Percentiles rank a stretch among this genome's conserved stretches.
Evolutionary conservation across 2,797 vertebrate species (phyloP).

Genomic region (Myripristis jacobus): DNA sequence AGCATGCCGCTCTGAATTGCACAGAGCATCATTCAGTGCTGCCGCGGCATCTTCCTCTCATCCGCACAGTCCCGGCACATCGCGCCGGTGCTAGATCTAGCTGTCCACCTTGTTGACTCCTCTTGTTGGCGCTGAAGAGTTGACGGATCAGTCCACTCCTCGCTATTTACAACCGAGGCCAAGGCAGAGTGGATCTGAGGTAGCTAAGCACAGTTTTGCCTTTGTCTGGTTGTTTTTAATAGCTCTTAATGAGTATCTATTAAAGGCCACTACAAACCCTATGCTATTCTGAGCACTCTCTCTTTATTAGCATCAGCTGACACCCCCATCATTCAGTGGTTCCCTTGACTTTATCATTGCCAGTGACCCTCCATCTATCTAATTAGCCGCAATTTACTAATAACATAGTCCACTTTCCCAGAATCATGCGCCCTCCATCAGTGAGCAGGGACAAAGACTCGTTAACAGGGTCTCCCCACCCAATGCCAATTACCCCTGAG

Average conservation of each 20-base stretch:
- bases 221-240: constrained; percentile 72
- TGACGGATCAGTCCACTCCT: constrained; percentile 48
- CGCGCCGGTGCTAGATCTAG: constrained; percentile 46
- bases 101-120: constrained; percentile 57
- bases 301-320: constrained; percentile 66
- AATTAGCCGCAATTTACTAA: constrained; percentile 89
- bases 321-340: constrained; percentile 74
- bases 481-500: constrained; percentile 46
- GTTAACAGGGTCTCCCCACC: constrained; percentile 61
- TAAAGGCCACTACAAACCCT: constrained; percentile 50
- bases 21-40: neutral
- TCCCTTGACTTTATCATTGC: constrained; percentile 84
- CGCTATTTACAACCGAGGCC: constrained; percentile 29
- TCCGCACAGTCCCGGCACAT: constrained; percentile 51
- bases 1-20: constrained; percentile 8
- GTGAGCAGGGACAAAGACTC: constrained; percentile 84
- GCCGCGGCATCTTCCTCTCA: constrained; percentile 35
- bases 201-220: constrained; percentile 57
- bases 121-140: constrained; percentile 38
- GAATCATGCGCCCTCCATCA: constrained; percentile 74
- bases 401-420: constrained; percentile 79
- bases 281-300: constrained; percentile 62
- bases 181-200: constrained; percentile 31
- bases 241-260: constrained; percentile 69
- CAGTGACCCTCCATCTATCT: constrained; percentile 87